Base-by-base conservation (phyloP, 2,113 vertebrate genomes). In the Pavo muticus region DNA sequence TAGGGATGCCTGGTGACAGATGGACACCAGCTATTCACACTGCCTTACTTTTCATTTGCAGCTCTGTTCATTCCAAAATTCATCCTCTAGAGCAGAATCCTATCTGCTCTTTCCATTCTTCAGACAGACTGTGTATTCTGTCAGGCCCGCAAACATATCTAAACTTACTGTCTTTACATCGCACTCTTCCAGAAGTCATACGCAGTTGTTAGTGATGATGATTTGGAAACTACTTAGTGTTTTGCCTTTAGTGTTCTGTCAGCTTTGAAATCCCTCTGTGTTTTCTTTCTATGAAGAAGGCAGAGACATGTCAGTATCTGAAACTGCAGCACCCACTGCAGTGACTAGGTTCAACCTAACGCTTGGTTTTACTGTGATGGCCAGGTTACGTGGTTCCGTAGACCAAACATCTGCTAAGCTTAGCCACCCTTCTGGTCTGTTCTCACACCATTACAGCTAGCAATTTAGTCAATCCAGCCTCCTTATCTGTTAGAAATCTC, bases 41-140 rank as follows among this genome's bases (percentile, higher is more conserved):
- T 52, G 52, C 30, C 45, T 52, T 15, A 35, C 16, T 78, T 76
- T 69, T 18, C 74, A 57, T 5, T 4, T 0, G 0, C 14, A 69
- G 70, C 13, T 32, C 48, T 45, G 27, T 39, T 61, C 65, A 50
- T 50, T 80, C 50, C n/a, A 73, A 83, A 45, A 67, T 23, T 76
- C 40, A 61, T 24, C 24, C 20, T 45, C 60, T 75, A 56, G 30
- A 77, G 35, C 10, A 24, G 32, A 88, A 84, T 64, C 25, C 39
- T 50, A 3, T 18, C 37, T 37, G 44, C 23, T 39, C 19, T 56
- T 87, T 64, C 73, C 4, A 50, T 71, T 13, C 75, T 79, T 57
- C 54, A 70, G 40, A 54, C 20, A 73, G 6, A 82, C 17, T 18
- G 5, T 56, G 29, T 7, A 44, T 37, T 67, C n/a, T 82, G 29